Evolutionary conservation across 2,113 vertebrate genomes (phyloP).

Genomic region (Nyctibius bracteatus): DNA sequence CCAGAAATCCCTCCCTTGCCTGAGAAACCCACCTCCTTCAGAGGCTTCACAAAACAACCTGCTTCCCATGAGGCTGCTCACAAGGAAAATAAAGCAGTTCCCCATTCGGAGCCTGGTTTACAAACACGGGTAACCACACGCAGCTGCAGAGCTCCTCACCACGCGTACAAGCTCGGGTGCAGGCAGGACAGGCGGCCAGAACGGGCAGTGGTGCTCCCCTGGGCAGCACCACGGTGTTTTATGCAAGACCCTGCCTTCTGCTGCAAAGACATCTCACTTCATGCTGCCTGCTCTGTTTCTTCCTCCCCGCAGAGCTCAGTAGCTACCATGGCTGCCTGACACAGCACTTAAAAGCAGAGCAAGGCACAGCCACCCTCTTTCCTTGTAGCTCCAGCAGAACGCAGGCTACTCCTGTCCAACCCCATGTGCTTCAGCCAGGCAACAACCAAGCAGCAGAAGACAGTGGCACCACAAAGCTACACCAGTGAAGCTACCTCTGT

Average conservation of each 20-base stretch:
- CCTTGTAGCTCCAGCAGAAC: background rate
- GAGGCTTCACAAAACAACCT: background rate
- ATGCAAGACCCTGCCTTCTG: background rate
- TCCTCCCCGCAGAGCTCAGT: background rate
- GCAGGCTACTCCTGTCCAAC: background rate
- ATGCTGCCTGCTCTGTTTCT: background rate
- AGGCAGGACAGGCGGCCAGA: background rate
- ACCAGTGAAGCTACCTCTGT: background rate
- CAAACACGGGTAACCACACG: background rate
- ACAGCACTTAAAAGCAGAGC: background rate
- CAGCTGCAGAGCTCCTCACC: background rate
- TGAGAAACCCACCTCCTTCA: background rate
- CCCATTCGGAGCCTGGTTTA: background rate
- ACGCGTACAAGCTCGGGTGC: background rate
- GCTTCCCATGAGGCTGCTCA: background rate
- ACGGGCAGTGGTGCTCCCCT: background rate
- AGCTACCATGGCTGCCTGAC: background rate
- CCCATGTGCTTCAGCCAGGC: fast-evolving
- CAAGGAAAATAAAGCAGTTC: background rate
- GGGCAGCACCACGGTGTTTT: background rate
- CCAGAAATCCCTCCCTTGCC: background rate
- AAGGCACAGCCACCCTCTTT: background rate
- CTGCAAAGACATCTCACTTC: background rate
- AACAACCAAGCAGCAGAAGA: background rate
- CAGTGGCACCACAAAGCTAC: background rate